Percentiles rank a stretch among this genome's conserved stretches.
phyloP scores from a whole-genome alignment of 2,888 invertebrate genomes.

The Chrysomela aeneicollis region DNA sequence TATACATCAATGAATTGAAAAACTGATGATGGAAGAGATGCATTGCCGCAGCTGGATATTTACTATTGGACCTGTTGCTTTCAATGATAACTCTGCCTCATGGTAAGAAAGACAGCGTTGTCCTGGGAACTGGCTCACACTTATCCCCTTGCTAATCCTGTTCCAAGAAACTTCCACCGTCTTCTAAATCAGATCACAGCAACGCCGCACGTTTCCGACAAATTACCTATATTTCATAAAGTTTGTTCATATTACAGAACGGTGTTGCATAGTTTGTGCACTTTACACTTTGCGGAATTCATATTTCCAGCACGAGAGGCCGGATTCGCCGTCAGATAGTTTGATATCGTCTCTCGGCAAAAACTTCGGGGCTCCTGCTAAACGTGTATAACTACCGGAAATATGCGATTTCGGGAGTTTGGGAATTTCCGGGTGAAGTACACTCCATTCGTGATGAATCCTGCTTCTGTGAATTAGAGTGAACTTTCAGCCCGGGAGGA shows the following conservation, averaged over 20 bases:
- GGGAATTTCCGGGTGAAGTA: background rate
- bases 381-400: slow-evolving; percentile 7
- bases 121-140: background rate
- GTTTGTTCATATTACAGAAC: slow-evolving; percentile 32
- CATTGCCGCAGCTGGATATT: too few relatives aligned
- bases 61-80: too few relatives aligned
- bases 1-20: too few relatives aligned
- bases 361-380: background rate
- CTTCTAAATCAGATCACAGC: background rate
- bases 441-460: background rate
- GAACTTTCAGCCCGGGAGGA: background rate
- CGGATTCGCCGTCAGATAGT: slow-evolving; percentile 4
- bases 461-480: background rate
- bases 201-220: slow-evolving; percentile 33
- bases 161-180: background rate
- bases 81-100: background rate
- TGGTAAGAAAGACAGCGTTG: background rate
- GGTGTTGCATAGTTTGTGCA: slow-evolving; percentile 24
- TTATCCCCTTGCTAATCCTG: background rate
- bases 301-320: slow-evolving; percentile 13
- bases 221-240: slow-evolving; percentile 41
- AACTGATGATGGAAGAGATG: too few relatives aligned
- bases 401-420: background rate
- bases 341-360: slow-evolving; percentile 1
- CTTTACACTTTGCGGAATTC: slow-evolving; percentile 25